Evolutionary conservation across 2,797 vertebrate species (phyloP).

Genomic region (Antrozous pallidus): DNA sequence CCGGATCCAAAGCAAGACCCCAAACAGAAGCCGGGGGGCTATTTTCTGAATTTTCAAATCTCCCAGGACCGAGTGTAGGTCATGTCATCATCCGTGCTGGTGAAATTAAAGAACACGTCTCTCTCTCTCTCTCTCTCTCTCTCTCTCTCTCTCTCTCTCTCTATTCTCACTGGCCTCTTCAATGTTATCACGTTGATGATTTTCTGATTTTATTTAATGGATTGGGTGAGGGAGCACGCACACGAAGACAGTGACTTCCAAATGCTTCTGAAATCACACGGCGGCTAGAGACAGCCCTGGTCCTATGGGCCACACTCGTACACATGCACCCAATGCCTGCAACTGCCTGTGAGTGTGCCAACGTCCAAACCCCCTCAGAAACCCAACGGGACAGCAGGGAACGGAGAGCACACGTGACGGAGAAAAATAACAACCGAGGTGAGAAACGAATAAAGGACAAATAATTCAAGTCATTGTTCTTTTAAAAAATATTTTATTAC

Average conservation of each 20-base stretch:
- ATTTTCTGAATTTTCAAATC: conserved; percentile 30
- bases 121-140: neutral
- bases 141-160: neutral
- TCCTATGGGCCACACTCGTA: neutral
- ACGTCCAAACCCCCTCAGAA: neutral
- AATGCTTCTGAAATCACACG: neutral
- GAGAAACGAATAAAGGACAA: neutral
- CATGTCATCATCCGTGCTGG: neutral
- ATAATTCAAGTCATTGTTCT: neutral
- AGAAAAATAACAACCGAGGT: neutral
- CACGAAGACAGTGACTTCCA: neutral
- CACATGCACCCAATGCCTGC: neutral
- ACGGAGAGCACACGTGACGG: neutral
- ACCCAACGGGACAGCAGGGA: neutral
- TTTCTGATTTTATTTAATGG: conserved; percentile 27
- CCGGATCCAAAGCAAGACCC: neutral
- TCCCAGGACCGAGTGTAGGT: neutral
- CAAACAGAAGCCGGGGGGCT: neutral
- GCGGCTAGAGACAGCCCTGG: neutral
- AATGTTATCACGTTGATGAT: neutral
- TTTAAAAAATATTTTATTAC: too few species aligned
- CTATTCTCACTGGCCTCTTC: neutral
- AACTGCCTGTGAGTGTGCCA: neutral
- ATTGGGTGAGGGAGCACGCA: neutral
- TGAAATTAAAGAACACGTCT: neutral